A percentile compares a stretch with the other conserved stretches of the same genome.
These are phyloP conservation scores for Drosophila sp. DNA, from an alignment of 1,140 invertebrate species.

Conservation along the genomic window DNA sequence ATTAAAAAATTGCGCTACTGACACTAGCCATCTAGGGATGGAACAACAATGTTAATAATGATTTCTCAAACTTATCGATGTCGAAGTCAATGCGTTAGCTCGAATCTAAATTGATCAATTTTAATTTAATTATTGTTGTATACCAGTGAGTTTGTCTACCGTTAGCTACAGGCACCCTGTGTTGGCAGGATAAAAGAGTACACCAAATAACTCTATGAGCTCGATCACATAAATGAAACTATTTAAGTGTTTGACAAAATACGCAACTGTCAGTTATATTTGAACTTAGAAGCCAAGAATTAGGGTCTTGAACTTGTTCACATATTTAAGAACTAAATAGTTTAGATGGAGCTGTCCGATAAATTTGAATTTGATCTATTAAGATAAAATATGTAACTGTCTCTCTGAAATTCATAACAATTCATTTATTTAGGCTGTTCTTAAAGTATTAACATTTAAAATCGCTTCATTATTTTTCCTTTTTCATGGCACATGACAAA, in stretches of 20 bases:
- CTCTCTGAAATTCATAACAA: slow-evolving; percentile 22
- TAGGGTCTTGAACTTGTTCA: not conserved
- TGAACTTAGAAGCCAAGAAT: not conserved
- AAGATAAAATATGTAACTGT: no score
- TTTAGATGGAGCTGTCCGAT: not conserved
- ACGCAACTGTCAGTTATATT: no score
- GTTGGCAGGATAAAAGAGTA: no score
- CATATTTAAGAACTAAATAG: not conserved
- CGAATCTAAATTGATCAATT: no score
- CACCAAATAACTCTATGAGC: no score
- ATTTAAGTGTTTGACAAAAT: no score
- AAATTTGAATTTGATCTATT: not conserved
- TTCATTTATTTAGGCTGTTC: slow-evolving; percentile 34
- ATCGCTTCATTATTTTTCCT: slow-evolving; percentile 8
- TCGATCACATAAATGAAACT: no score
- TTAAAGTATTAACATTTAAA: slow-evolving; percentile 33
- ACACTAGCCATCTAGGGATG: not conserved
- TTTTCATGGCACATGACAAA: slow-evolving; percentile 1
- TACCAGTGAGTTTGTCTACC: no score
- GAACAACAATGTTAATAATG: not conserved
- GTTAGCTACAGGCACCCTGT: no score
- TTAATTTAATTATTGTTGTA: no score
- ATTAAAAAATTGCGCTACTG: not conserved
- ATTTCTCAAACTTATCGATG: not conserved
- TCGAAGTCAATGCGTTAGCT: not conserved